phyloP scores from a whole-genome alignment of 2,888 invertebrate species.

The Lycia hirtaria region DNA sequence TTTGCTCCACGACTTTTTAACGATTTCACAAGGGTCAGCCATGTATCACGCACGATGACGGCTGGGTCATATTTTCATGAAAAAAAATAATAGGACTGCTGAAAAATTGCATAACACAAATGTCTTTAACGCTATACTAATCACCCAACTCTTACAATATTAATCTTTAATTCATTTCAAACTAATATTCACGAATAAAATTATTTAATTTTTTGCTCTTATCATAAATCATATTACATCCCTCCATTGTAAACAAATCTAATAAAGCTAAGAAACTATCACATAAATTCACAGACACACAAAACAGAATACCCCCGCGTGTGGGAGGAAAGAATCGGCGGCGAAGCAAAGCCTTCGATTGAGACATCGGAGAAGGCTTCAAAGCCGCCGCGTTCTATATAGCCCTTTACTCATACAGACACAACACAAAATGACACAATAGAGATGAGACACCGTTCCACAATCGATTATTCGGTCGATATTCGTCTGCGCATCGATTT shows the following conservation, averaged over 20 bases:
- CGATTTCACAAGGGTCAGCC: no score
- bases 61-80: no score
- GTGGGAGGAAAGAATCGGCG: slow-evolving; percentile 59
- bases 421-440: slow-evolving; percentile 44
- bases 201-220: slow-evolving; percentile 14
- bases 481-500: slow-evolving; percentile 35
- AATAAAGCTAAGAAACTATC: slow-evolving; percentile 37
- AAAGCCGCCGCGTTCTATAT: slow-evolving; percentile 80
- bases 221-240: slow-evolving; percentile 43
- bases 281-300: slow-evolving; percentile 53
- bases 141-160: no score
- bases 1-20: no score
- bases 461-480: slow-evolving; percentile 37
- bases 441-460: slow-evolving; percentile 28
- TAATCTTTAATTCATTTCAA: background rate
- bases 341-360: slow-evolving; percentile 76
- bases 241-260: slow-evolving; percentile 47
- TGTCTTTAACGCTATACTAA: no score
- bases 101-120: no score
- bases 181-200: background rate
- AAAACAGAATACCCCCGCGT: slow-evolving; percentile 53
- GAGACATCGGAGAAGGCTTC: slow-evolving; percentile 81
- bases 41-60: no score
- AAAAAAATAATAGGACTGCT: no score
- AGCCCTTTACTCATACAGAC: slow-evolving; percentile 59